These are phyloP conservation scores for Ifrita kowaldi DNA, from an alignment of 2,113 vertebrate species.

Conservation along the genomic window DNA sequence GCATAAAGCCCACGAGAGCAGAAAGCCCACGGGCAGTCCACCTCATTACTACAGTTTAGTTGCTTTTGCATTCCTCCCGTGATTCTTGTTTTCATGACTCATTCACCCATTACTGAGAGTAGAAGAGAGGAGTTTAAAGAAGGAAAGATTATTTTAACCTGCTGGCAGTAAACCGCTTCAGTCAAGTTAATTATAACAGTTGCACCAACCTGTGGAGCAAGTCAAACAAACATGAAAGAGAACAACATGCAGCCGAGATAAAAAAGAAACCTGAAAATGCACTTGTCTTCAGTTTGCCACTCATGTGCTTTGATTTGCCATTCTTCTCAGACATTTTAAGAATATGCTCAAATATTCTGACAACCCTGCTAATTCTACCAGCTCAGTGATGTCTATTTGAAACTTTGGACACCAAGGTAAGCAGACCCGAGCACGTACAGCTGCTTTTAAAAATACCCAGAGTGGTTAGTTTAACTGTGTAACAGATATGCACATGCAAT, in stretches of 20 bases:
- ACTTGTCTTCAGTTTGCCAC: background rate
- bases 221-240: constrained; percentile 8
- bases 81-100: background rate
- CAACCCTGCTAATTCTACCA: background rate
- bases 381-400: background rate
- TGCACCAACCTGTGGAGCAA: background rate
- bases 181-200: background rate
- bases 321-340: background rate
- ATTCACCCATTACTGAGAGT: background rate
- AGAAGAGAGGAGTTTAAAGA: background rate
- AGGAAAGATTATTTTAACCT: background rate
- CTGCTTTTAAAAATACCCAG: background rate
- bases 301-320: background rate
- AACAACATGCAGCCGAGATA: background rate
- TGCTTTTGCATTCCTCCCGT: background rate
- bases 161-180: background rate
- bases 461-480: background rate
- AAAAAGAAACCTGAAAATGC: background rate
- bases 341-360: background rate
- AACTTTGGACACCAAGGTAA: background rate
- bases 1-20: background rate
- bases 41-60: background rate
- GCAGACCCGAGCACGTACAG: background rate
- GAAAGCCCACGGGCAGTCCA: background rate
- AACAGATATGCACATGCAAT: background rate